Percentiles rank a stretch among this genome's conserved stretches.
These are phyloP conservation scores for Leptobrachium ailaonicum DNA, from an alignment of 2,113 vertebrate species.

Conservation along the genomic window DNA sequence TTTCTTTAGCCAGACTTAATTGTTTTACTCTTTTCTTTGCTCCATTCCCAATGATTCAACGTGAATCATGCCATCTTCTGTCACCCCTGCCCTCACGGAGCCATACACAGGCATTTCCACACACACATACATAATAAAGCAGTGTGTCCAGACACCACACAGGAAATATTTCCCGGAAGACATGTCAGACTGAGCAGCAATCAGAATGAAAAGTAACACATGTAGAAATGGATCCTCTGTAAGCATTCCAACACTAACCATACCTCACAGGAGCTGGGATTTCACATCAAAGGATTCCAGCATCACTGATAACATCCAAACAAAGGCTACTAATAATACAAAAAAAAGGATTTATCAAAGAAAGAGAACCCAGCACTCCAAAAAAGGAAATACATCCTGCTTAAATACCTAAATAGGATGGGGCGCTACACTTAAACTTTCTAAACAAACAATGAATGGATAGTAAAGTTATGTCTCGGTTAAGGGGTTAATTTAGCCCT, in stretches of 20 bases:
- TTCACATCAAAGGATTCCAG: slow-evolving; percentile 36
- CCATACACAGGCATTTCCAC: neutral
- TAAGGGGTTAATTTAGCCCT: neutral
- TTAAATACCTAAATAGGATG: neutral
- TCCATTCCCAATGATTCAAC: no score
- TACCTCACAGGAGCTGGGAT: slow-evolving; percentile 26
- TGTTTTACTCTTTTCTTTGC: no score
- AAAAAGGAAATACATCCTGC: slow-evolving; percentile 15
- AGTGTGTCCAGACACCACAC: neutral
- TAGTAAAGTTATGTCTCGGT: slow-evolving; percentile 11
- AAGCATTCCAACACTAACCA: slow-evolving; percentile 1
- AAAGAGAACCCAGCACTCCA: neutral
- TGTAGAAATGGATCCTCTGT: neutral
- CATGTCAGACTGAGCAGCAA: slow-evolving; percentile 19
- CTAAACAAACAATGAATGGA: neutral
- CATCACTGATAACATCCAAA: slow-evolving; percentile 39
- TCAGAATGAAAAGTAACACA: slow-evolving; percentile 19
- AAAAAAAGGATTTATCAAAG: neutral
- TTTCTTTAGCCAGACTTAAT: no score
- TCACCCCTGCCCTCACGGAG: no score
- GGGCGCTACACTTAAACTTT: neutral
- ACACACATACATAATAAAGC: slow-evolving; percentile 1
- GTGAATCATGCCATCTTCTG: no score
- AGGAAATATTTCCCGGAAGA: slow-evolving; percentile 33
- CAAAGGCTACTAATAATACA: slow-evolving; percentile 34